phyloP scores from a whole-genome alignment of 1,140 invertebrate genomes.

The Triops cancriformis region DNA sequence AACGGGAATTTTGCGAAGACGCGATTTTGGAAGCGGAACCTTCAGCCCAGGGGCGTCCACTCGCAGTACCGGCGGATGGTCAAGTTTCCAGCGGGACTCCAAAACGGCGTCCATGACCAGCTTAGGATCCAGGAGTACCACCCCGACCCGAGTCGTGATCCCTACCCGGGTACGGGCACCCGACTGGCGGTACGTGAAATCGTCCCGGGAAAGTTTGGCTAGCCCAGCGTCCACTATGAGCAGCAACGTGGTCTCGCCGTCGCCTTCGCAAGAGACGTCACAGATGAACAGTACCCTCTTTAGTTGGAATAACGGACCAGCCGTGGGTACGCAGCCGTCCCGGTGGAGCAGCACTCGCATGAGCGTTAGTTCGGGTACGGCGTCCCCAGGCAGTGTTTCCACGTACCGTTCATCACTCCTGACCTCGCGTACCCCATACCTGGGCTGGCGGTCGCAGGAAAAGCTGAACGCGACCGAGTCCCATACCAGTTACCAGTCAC shows the following conservation, averaged over 20 bases:
- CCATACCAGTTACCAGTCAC: slow-evolving; percentile 49
- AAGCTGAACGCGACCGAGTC: slow-evolving; percentile 53
- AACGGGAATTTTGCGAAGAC: slow-evolving; percentile 30
- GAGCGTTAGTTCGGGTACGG: slow-evolving; percentile 32
- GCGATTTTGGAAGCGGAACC: slow-evolving; percentile 19
- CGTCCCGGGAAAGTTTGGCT: slow-evolving; percentile 23
- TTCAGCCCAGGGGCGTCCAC: slow-evolving; percentile 16
- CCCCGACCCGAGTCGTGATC: slow-evolving; percentile 32
- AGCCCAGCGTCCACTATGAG: slow-evolving; percentile 25
- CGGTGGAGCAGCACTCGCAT: slow-evolving; percentile 62
- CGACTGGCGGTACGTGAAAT: slow-evolving; percentile 27
- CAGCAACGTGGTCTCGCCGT: slow-evolving; percentile 25
- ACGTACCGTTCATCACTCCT: slow-evolving; percentile 33
- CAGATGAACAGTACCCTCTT: slow-evolving; percentile 28
- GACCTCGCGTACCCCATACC: slow-evolving; percentile 55
- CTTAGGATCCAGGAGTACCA: slow-evolving; percentile 29
- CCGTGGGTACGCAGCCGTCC: slow-evolving; percentile 47
- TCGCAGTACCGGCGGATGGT: slow-evolving; percentile 30
- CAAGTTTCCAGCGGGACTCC: slow-evolving; percentile 28
- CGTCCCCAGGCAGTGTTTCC: slow-evolving; percentile 40
- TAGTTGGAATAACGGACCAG: slow-evolving; percentile 33
- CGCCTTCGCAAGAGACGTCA: slow-evolving; percentile 26
- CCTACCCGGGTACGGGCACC: slow-evolving; percentile 29
- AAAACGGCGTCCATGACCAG: slow-evolving; percentile 32
- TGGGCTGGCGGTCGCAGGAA: slow-evolving; percentile 83